A percentile compares a stretch with the other conserved stretches of the same genome.
Conservation (phyloP, 2,888 invertebrate species). For the Parnassius glacialis region DNA sequence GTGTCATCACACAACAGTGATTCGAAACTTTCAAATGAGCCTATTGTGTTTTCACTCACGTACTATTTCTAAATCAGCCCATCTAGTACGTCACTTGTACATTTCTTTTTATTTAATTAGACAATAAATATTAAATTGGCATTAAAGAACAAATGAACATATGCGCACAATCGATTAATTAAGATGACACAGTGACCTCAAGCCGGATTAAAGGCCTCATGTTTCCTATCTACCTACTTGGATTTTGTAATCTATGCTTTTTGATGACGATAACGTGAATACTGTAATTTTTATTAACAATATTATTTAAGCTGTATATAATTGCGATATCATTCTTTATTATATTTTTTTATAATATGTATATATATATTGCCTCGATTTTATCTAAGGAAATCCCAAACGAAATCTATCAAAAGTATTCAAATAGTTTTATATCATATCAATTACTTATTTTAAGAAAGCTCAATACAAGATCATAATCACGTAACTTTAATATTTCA, state of each 20-base stretch:
- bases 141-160: conserved; percentile 2
- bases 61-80: conserved; percentile 48
- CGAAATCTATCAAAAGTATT: too few species aligned
- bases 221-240: conserved; percentile 11
- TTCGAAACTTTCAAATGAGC: conserved; percentile 50
- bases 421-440: too few species aligned
- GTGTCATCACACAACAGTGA: conserved; percentile 45
- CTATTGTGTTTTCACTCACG: conserved; percentile 64
- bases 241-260: conserved; percentile 15
- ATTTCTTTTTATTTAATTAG: conserved; percentile 27
- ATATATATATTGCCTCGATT: neutral
- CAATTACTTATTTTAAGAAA: too few species aligned
- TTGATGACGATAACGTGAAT: conserved; percentile 3
- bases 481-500: too few species aligned
- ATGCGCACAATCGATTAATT: conserved; percentile 9
- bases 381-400: neutral
- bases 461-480: too few species aligned
- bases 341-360: too few species aligned
- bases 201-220: conserved; percentile 13
- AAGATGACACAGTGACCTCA: conserved; percentile 17
- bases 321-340: neutral
- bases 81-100: conserved; percentile 35
- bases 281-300: conserved; percentile 1
- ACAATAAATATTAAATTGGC: neutral
- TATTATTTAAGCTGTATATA: neutral